Conservation (phyloP, 2,888 invertebrate genomes). For the Urechis unicinctus region DNA sequence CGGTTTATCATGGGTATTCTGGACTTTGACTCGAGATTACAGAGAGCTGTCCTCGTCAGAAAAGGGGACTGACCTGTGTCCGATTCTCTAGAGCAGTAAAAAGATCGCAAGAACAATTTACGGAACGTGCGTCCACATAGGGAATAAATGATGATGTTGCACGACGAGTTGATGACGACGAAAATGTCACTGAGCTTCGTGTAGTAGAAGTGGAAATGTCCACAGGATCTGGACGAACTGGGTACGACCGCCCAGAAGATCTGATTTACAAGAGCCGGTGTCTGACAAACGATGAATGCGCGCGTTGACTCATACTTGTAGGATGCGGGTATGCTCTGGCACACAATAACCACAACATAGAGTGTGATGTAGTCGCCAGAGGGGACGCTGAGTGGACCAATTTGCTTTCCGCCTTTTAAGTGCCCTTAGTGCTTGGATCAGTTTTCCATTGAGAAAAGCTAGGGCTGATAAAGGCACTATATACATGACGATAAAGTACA, state of each 20-base stretch:
- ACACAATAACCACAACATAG: conserved; percentile 19
- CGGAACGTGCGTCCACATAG: conserved; percentile 20
- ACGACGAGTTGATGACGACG: conserved; percentile 19
- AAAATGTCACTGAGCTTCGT: conserved; percentile 20
- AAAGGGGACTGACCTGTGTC: too few species aligned
- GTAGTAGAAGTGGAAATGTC: conserved; percentile 22
- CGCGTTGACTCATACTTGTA: too few species aligned
- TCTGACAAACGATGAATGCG: conserved; percentile 20
- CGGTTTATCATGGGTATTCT: too few species aligned
- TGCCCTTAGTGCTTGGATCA: conserved; percentile 12
- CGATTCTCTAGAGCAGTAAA: too few species aligned
- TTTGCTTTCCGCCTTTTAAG: conserved; percentile 6
- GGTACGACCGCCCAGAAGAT: conserved; percentile 18
- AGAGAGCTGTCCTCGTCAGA: too few species aligned
- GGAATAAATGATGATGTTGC: conserved; percentile 22
- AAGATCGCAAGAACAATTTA: conserved; percentile 16
- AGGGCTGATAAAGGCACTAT: conserved; percentile 16
- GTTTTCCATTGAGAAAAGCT: conserved; percentile 16
- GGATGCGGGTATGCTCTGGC: too few species aligned
- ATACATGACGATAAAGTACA: conserved; percentile 23
- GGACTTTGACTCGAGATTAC: too few species aligned
- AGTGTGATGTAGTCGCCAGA: conserved; percentile 18
- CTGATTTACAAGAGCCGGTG: conserved; percentile 22
- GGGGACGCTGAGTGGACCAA: conserved; percentile 1
- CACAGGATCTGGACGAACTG: conserved; percentile 10